Percentiles rank a stretch among this genome's conserved stretches.
Evolutionary conservation across 2,888 invertebrate species (phyloP).

Genomic region (Caenorhabditis panamensis): DNA sequence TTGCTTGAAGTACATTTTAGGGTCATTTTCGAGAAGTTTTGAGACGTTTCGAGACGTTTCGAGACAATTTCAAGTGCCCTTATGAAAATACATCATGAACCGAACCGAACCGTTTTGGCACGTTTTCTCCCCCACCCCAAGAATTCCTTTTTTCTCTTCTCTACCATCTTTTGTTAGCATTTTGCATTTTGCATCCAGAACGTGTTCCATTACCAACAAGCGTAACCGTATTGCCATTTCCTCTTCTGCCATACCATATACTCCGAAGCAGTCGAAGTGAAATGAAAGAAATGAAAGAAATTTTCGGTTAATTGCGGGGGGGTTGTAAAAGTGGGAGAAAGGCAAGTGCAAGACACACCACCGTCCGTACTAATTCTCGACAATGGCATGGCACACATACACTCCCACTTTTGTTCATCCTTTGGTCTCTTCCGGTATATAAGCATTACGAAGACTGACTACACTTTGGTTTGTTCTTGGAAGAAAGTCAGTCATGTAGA

Average conservation of each 20-base stretch:
- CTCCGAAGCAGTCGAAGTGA: too few species aligned
- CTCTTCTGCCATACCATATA: too few species aligned
- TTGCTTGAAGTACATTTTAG: constrained; percentile 31
- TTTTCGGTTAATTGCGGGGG: constrained; percentile 36
- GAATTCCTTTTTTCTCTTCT: too few species aligned
- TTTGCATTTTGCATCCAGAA: constrained; percentile 23
- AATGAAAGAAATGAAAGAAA: constrained; percentile 38
- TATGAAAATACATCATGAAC: too few species aligned
- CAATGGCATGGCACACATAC: constrained; percentile 22
- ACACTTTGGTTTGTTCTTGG: not conserved
- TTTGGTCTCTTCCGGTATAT: not conserved
- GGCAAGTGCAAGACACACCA: constrained; percentile 34
- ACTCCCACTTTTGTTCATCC: constrained; percentile 15
- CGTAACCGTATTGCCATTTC: constrained; percentile 55
- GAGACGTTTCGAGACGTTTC: constrained; percentile 17
- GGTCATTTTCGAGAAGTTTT: constrained; percentile 22
- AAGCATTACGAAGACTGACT: not conserved
- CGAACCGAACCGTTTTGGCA: constrained; percentile 6
- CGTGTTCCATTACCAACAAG: constrained; percentile 52
- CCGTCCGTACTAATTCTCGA: constrained; percentile 29
- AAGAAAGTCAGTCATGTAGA: not conserved
- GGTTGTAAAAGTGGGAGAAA: constrained; percentile 25
- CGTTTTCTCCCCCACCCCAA: too few species aligned
- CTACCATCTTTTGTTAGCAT: too few species aligned
- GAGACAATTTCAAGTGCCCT: too few species aligned